Base-by-base conservation (phyloP, 2,113 vertebrate genomes). In the Coptodon rendalli region DNA sequence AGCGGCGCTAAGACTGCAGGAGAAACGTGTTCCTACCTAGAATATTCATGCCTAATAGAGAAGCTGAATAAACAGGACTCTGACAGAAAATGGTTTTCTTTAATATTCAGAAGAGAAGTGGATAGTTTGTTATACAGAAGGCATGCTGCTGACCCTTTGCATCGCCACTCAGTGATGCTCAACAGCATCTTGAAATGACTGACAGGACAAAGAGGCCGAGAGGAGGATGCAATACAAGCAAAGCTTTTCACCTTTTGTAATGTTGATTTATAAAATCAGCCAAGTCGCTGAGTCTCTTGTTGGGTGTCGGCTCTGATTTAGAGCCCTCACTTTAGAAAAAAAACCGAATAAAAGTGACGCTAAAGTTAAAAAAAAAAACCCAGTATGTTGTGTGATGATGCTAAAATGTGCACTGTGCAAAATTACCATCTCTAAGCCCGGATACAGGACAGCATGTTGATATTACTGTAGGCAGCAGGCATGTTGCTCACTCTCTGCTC, bases 391-490 rank as follows among this genome's bases (percentile, higher is more conserved):
- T 29, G 1, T 76, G 71, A 50, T 76, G 73, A 68, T 59, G 29
- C 43, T 85, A 14, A 73, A 76, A 81, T 63, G 68, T 80, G 76
- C 80, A 36, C 29, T 38, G 85, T 80, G 80, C 56, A 52, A 66
- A 22, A 48, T 68, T 63, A 56, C 27, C 7, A 85, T 86, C 61
- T 89, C 24, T 14, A 16, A 85, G 83, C n/a, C 38, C 29, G 11
- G 79, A 81, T 83, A 85, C 54, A 87, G 87, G 92, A 88, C 89
- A 91, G 91, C 93, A 91, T 93, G 89, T 88, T 82, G 89, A 83
- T 89, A 66, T 92, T 81, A 94, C 93, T 92, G 88, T 86, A 91
- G 92, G 93, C 93, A 89, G 93, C 92, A 83, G 90, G 87, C 95
- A 93, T 92, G 93, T 90, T 91, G 91, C 88, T 91, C 84, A 17